Evolutionary conservation across 2,797 vertebrate genomes (phyloP).

Genomic region (Hephaestus fuliginosus): DNA sequence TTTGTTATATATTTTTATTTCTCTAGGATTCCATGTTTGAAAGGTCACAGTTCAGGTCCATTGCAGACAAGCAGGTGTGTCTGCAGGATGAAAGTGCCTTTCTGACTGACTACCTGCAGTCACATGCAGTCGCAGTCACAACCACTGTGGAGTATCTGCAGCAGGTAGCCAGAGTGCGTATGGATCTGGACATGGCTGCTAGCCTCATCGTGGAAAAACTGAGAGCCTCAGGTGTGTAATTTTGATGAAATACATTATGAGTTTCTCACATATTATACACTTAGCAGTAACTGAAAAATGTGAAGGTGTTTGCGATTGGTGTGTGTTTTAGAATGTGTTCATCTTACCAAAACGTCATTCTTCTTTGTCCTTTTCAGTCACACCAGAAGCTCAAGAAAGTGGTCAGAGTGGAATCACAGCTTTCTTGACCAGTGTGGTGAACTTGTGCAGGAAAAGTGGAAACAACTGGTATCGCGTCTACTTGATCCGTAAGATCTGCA

Average conservation of each 20-base stretch:
- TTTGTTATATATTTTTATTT: slow-evolving; percentile 5
- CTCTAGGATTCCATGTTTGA: slow-evolving; percentile 93
- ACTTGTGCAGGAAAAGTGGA: slow-evolving; percentile 76
- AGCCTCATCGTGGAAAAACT: slow-evolving; percentile 78
- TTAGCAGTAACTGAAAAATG: not conserved
- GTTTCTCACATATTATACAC: not conserved
- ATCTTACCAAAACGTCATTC: not conserved
- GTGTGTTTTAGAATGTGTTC: not conserved
- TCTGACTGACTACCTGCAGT: slow-evolving; percentile 71
- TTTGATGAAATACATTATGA: not conserved
- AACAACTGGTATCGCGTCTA: slow-evolving; percentile 94
- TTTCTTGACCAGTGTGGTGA: slow-evolving; percentile 78
- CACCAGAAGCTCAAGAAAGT: slow-evolving; percentile 49
- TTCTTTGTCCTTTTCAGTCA: slow-evolving; percentile 7
- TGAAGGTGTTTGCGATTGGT: not conserved
- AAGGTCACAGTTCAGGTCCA: slow-evolving; percentile 82
- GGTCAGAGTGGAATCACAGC: slow-evolving; percentile 28
- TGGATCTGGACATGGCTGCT: slow-evolving; percentile 88
- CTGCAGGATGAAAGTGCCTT: slow-evolving; percentile 84
- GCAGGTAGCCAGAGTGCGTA: slow-evolving; percentile 88
- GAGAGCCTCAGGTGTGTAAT: slow-evolving; percentile 61
- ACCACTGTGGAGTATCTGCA: slow-evolving; percentile 89
- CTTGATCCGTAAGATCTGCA: slow-evolving; percentile 89
- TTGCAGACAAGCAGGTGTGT: slow-evolving; percentile 39
- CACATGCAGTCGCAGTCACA: slow-evolving; percentile 23